Evolutionary conservation across 2,797 vertebrate genomes (phyloP).

Genomic region (Helarctos malayanus): DNA sequence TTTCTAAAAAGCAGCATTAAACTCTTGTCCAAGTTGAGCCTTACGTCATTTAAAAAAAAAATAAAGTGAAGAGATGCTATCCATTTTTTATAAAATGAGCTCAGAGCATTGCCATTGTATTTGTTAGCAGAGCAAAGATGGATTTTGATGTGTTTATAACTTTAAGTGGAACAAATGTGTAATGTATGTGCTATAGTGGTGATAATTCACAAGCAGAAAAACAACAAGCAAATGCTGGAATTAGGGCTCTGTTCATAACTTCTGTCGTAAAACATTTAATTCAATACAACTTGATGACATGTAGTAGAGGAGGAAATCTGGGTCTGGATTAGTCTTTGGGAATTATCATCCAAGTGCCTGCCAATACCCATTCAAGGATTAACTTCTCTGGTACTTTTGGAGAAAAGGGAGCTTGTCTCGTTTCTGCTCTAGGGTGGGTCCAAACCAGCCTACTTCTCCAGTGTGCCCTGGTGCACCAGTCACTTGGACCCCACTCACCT

Average conservation of each 20-base stretch:
- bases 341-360: background rate
- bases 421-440: background rate
- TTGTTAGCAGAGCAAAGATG: background rate
- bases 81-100: background rate
- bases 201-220: background rate
- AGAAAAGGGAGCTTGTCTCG: background rate
- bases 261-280: background rate
- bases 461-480: background rate
- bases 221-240: background rate
- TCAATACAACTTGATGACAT: background rate
- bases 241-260: background rate
- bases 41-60: conserved; percentile 1
- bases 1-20: background rate
- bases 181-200: background rate
- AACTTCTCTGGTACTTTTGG: background rate
- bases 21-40: background rate
- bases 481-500: background rate
- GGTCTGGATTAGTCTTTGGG: background rate
- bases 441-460: background rate
- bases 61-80: background rate
- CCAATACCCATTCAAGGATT: background rate
- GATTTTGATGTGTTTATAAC: background rate
- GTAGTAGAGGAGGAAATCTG: background rate
- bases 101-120: background rate
- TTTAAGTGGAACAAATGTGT: background rate